A percentile compares a stretch with the other conserved stretches of the same genome.
Evolutionary conservation across 2,113 vertebrate genomes (phyloP).

Genomic region (Rhombomys opimus): DNA sequence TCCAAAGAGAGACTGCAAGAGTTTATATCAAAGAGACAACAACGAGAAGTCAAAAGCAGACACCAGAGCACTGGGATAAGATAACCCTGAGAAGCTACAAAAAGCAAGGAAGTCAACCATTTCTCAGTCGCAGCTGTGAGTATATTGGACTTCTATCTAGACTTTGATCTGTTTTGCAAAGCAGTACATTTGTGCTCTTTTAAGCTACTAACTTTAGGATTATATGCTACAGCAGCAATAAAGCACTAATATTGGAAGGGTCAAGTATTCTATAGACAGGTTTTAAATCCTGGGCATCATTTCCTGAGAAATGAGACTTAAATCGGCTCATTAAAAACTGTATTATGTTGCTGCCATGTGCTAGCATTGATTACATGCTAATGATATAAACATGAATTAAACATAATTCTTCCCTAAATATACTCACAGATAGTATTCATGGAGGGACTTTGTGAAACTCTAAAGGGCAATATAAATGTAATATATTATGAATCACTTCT

Average conservation of each 20-base stretch:
- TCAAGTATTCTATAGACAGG: not conserved
- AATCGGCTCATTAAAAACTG: slow-evolving; percentile 51
- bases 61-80: not conserved
- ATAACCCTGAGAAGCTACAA: not conserved
- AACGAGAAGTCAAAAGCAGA: not conserved
- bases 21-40: not conserved
- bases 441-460: slow-evolving; percentile 47
- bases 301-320: slow-evolving; percentile 33
- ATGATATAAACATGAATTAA: slow-evolving; percentile 69
- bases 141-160: not conserved
- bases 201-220: not conserved
- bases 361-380: slow-evolving; percentile 50
- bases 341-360: slow-evolving; percentile 34
- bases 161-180: not conserved
- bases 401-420: slow-evolving; percentile 43
- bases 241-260: not conserved
- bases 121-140: not conserved
- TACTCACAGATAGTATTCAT: slow-evolving; percentile 50
- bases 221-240: not conserved
- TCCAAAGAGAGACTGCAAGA: not conserved
- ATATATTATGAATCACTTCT: slow-evolving; percentile 70
- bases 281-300: slow-evolving; percentile 48
- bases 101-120: not conserved
- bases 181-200: not conserved
- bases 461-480: slow-evolving; percentile 71